Evolutionary conservation across 2,888 invertebrate species (phyloP), one percentile per base, ranked within the genome.

Genomic region (Cerceris ruficornis): DNA sequence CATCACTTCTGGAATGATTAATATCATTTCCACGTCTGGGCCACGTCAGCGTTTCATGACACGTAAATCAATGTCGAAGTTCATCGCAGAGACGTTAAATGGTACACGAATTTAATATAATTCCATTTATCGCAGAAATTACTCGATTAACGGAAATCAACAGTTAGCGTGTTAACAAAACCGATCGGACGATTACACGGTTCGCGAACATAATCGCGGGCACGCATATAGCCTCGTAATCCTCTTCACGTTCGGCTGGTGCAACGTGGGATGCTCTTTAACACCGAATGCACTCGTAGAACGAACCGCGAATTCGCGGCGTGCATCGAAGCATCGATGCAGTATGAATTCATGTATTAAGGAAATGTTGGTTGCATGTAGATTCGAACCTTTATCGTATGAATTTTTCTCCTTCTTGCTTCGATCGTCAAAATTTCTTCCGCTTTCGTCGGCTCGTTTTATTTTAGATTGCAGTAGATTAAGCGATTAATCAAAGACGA

Each of bases 401-500:
- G 42, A 14, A 41, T 54, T 61, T 46, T 39, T 57, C 42, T 8
- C 42, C 14, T 14, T 41, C 46, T 15, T 54, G 52, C 14, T 39
- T n/a, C 50, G 61, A 28, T 17, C 42, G 11, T 14, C 11, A 57
- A 7, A 14, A 17, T 9, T 6, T n/a, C 61, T 42, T 15, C 28
- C 28, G 28, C 15, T 46, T 17, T 14, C 46, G 39, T 57, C 13
- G 58, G 52, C 57, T 52, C 15, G 42, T 52, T 17, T 62, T 69
- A 67, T 67, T 77, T 50, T 57, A 65, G 39, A 65, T 59, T 69
- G 66, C 15, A 74, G 78, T 81, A 85, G 88, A 88, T 89, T 88
- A 85, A 88, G 82, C 86, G 88, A 89, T 89, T 87, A 87, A 86
- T 86, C 88, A 87, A 80, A 83, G 86, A 65, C 67, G 77, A 82